Evolutionary conservation across 2,797 vertebrate genomes (phyloP).

Genomic region (Sylvia borin): DNA sequence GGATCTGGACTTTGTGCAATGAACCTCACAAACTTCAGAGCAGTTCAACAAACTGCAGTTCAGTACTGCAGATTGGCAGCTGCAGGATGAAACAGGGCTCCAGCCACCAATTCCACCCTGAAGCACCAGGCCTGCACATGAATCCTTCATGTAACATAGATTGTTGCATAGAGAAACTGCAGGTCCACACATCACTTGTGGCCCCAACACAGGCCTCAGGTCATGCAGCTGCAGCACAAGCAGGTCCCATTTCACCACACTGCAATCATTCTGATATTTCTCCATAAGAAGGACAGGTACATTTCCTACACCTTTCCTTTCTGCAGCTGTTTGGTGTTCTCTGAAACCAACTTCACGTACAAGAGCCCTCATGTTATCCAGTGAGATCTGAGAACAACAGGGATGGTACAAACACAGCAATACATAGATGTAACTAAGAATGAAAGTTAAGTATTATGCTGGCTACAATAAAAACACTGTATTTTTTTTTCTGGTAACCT

Average conservation of each 20-base stretch:
- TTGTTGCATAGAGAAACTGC: background rate
- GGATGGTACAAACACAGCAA: background rate
- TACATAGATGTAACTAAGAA: background rate
- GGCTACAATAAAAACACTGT: background rate
- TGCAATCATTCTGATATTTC: background rate
- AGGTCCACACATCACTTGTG: background rate
- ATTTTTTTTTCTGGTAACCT: background rate
- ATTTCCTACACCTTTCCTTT: background rate
- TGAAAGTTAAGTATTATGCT: background rate
- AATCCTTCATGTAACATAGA: background rate
- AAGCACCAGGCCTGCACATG: background rate
- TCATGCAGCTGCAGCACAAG: background rate
- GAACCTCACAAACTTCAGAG: background rate
- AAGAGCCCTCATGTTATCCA: background rate
- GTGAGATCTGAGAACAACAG: background rate
- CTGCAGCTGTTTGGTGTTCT: background rate
- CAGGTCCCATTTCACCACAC: background rate
- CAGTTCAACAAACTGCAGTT: background rate
- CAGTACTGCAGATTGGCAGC: no score
- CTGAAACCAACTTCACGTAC: background rate
- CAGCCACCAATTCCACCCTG: background rate
- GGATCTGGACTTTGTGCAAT: background rate
- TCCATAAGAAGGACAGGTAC: background rate
- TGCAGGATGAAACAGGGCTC: background rate
- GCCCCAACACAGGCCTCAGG: background rate